phyloP scores from a whole-genome alignment of 2,888 invertebrate species.

The Lycaena phlaeas region DNA sequence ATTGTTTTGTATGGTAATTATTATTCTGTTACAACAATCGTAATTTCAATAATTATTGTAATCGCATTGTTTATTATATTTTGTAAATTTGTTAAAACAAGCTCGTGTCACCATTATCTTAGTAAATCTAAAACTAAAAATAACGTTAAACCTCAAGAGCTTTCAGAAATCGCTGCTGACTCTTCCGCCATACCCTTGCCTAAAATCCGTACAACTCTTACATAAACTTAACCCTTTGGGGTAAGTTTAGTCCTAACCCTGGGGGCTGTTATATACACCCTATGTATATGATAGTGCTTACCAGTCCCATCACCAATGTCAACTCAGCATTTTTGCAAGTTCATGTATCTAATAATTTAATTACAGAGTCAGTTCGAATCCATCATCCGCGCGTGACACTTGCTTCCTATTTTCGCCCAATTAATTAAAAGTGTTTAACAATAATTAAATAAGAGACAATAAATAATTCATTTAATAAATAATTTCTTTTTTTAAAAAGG shows the following conservation, averaged over 20 bases:
- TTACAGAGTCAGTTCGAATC: too few species aligned
- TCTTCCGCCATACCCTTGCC: neutral
- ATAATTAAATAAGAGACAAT: too few species aligned
- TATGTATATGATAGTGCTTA: too few species aligned
- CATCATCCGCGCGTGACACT: too few species aligned
- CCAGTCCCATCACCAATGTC: too few species aligned
- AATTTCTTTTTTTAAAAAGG: too few species aligned
- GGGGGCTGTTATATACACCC: too few species aligned
- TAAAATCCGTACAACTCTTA: constrained; percentile 4
- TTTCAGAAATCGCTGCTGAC: constrained; percentile 1
- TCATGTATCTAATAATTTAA: too few species aligned
- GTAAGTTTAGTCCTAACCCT: constrained; percentile 10
- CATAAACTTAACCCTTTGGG: constrained; percentile 12
- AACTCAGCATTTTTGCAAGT: too few species aligned
- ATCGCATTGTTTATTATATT: neutral
- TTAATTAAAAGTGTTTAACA: too few species aligned
- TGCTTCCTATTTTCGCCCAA: too few species aligned
- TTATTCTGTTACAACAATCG: constrained; percentile 6
- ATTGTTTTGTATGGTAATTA: constrained; percentile 8
- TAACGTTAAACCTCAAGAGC: neutral
- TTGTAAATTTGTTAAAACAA: neutral
- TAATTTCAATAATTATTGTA: neutral
- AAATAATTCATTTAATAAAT: too few species aligned
- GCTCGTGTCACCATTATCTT: neutral
- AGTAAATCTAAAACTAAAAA: constrained; percentile 5